Base-by-base conservation (phyloP, 1,140 invertebrate species). In the Cydia strobilella region DNA sequence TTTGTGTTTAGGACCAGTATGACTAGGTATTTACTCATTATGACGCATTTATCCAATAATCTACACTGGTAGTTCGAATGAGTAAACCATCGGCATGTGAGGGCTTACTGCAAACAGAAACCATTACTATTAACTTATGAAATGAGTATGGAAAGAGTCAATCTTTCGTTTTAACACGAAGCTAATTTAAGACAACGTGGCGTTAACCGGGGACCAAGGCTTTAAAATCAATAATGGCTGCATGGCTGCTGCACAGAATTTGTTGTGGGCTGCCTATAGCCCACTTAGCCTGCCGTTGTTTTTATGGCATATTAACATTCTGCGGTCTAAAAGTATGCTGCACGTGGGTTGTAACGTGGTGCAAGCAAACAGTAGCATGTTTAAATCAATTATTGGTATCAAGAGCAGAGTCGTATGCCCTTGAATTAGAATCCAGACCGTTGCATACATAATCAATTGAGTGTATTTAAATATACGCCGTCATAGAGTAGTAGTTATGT, bases 361-460 rank as follows among this genome's bases (percentile, higher is more conserved):
- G 31, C 66, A 71, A 48, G 35, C 69, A 48, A 42, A 20, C 69
- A 20, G 51, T 59, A 59, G 51, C 51, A 59, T 20, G 51, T 59
- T 59, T 59, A 20, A 72, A 42, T 72, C 23, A 23, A 72, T 54
- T 54, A 72, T 72, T 27, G 23, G 45, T 72, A 39, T 45, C 12
- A n/a, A 25, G 72, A 48, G 39, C 20, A 20, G 39, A 54, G 31
- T 31, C 63, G 65, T 69, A 31, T 69, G 65, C 65, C 65, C 65
- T 69, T 69, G 65, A 69, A 35, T 69, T 69, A 69, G 65, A 69
- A 69, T 23, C 63, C 27, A 42, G 65, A 69, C 31, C 27, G 65
- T 39, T 69, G 65, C n/a, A 69, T 69, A 18, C 65, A 69, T 69
- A 69, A 69, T 69, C 65, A 69, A 69, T 69, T 10, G 18, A 13